Base-by-base conservation (phyloP, 2,113 vertebrate species). In the Malaclemys terrapin region DNA sequence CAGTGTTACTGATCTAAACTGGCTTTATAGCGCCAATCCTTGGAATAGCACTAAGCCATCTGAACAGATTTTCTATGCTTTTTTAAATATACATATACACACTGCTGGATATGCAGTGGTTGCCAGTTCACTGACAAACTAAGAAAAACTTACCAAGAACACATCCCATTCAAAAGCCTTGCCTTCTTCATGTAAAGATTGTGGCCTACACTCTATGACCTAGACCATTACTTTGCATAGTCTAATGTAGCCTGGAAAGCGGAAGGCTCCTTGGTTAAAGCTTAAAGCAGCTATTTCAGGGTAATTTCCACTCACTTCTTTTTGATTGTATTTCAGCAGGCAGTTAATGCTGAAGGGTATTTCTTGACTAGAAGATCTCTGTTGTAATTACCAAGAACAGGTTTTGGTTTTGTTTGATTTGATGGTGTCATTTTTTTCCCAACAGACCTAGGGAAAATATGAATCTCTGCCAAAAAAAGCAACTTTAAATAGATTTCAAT, bases 251-350 rank as follows among this genome's bases (percentile, higher is more conserved):
- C 29, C 53, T 76, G 42, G 57, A n/a, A 75, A 75, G 54, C 8
- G 16, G 20, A 35, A 20, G 0, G 0, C 59, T 89, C 82, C 91
- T 94, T 92, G 82, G 56, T 87, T 83, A 69, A 82, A 90, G 78
- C 57, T 96, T 90, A 89, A 94, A 95, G 47, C 88, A 96, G 96
- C 47, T 84, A 90, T 69, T 94, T 94, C 88, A 93, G 93, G 93
- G 83, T 96, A 96, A 97, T 97, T 97, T 96, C 96, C 83, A 89
- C 85, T 88, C 86, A 92, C 97, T 97, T 97, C 90, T 93, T 96
- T 97, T 95, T 96, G 96, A 97, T 97, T 96, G 94, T 85, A 24
- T 93, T 96, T 96, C 96, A 95, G 94, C 93, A 96, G 94, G 96
- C 89, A 97, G 93, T 86, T 95, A 96, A 72, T 79, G 87, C 83